Conservation (phyloP, 2,113 vertebrate genomes). For the Pavo muticus region DNA sequence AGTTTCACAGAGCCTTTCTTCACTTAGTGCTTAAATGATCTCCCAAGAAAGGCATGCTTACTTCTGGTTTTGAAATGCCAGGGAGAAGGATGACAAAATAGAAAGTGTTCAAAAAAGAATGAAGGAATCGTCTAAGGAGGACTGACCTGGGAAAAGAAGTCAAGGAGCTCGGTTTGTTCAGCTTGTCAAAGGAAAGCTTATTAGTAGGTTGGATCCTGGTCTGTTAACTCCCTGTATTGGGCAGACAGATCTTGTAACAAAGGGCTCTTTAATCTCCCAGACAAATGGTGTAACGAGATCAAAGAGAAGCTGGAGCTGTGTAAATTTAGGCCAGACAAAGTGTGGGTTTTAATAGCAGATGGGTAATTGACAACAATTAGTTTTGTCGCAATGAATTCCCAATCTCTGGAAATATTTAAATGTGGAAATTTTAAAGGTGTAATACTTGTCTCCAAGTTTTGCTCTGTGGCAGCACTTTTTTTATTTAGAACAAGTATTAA, state of each 20-base stretch:
- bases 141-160: neutral
- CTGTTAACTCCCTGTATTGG: neutral
- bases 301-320: conserved; percentile 18
- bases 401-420: neutral
- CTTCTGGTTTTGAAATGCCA: neutral
- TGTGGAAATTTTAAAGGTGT: neutral
- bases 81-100: neutral
- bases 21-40: neutral
- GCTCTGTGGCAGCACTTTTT: neutral
- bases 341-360: neutral
- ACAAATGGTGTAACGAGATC: conserved; percentile 36
- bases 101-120: neutral
- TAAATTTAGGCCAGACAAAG: neutral
- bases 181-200: neutral
- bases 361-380: neutral
- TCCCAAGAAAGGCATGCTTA: neutral
- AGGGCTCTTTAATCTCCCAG: conserved; percentile 26
- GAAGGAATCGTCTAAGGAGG: neutral
- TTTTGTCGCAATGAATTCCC: neutral
- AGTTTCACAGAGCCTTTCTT: neutral
- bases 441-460: neutral
- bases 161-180: neutral
- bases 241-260: conserved; percentile 37
- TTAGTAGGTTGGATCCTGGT: neutral
- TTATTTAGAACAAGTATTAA: neutral